Conservation (phyloP, 2,888 invertebrate species). For the Didymodactylos carnosus region DNA sequence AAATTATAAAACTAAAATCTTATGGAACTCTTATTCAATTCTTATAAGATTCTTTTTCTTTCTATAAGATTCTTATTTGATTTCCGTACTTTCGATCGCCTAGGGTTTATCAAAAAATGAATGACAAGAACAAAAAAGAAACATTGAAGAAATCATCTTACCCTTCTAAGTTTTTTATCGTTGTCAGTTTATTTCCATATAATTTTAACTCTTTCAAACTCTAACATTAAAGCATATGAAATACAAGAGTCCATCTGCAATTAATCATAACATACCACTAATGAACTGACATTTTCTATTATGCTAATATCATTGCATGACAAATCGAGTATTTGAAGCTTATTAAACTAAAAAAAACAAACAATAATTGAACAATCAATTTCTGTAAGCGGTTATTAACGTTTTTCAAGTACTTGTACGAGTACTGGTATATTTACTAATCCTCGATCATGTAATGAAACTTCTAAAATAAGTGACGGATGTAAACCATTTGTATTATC, state of each 20-base stretch:
- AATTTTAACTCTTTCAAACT: neutral
- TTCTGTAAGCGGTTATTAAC: neutral
- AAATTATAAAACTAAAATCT: too few relatives aligned
- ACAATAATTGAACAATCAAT: neutral
- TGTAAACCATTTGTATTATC: neutral
- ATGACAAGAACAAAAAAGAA: too few relatives aligned
- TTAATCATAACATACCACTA: neutral
- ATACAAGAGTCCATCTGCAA: neutral
- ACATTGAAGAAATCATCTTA: too few relatives aligned
- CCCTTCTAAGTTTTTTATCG: neutral
- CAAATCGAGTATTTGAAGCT: constrained; percentile 33
- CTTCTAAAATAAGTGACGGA: neutral
- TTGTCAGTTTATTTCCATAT: neutral
- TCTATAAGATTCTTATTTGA: too few relatives aligned
- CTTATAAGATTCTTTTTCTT: too few relatives aligned
- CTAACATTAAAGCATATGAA: neutral
- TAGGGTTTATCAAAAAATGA: too few relatives aligned
- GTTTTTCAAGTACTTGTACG: neutral
- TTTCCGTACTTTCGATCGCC: too few relatives aligned
- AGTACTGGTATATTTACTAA: neutral
- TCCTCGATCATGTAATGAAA: neutral
- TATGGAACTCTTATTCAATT: too few relatives aligned
- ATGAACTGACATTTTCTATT: constrained; percentile 36
- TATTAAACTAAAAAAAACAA: constrained; percentile 21
- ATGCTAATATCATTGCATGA: constrained; percentile 43